Base-by-base conservation (phyloP, 2,888 invertebrate species). In the Parascotia fuliginaria region DNA sequence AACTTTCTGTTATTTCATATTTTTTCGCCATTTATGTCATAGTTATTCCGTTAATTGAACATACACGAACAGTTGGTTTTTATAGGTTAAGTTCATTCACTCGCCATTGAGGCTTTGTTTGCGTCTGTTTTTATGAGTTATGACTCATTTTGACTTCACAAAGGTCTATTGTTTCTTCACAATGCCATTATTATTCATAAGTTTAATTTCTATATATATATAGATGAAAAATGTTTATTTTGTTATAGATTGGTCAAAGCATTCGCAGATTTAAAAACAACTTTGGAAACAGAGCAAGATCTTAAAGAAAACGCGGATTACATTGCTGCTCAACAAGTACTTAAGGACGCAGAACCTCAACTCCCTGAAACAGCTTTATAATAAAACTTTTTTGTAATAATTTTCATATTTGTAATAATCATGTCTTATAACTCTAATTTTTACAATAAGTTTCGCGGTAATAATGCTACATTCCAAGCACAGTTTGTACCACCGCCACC, bases 261-360 rank as follows among this genome's bases (percentile, higher is more conserved):
- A 31, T 95, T 92, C 70, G 94, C 95, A 31, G 96, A 97, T 55
- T 93, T 98, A 37, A 95, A 95, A 76, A 93, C 92, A 38, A 94
- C 95, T 42, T 77, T 97, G 49, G 94, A 95, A 50, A 94, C 94
- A 1, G 97, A 97, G 79, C 89, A 93, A 76, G 97, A 97, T 75
- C 93, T 97, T n/a, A 94, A 94, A 75, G 95, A 95, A 58, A 84
- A 93, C 12, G 95, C 95, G 73, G 96, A 96, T 52, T 98, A 95
- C 72, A 77, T 84, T 19, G 87, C 94, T 6, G 98, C 98, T 0
- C 75, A 93, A 53, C 92, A 94, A 81, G 89, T 95, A 9, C 81
- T 97, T 2, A 93, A 94, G 65, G 96, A 95, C 51, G 95, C 95
- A 0, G 94, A 94, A 70, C 69, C 79, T n/a, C 93, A 94, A 68